Evolutionary conservation across 1,140 invertebrate species (phyloP).

Genomic region (Calliopsis andreniformis): DNA sequence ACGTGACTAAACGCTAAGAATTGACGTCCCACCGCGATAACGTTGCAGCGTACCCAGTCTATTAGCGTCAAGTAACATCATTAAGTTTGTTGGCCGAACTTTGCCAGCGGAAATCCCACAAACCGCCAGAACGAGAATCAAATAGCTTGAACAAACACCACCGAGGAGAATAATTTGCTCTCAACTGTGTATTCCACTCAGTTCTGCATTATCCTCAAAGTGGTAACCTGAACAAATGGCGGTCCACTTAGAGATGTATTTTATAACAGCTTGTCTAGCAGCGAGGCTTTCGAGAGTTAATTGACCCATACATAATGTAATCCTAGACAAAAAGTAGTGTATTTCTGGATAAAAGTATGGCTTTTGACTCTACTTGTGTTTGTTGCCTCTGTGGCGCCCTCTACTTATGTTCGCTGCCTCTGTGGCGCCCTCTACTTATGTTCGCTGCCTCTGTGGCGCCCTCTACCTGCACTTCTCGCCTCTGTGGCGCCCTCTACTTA

Average conservation of each 20-base stretch:
- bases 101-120: neutral
- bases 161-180: neutral
- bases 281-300: slow-evolving; percentile 6
- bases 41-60: neutral
- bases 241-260: slow-evolving; percentile 1
- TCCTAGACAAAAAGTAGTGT: neutral
- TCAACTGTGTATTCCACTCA: neutral
- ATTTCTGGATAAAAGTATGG: slow-evolving; percentile 14
- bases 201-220: neutral
- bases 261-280: too few species aligned
- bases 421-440: too few species aligned
- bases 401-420: too few species aligned
- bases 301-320: neutral
- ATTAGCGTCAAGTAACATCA: too few species aligned
- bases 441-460: too few species aligned
- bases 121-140: neutral
- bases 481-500: too few species aligned
- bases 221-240: neutral
- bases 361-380: too few species aligned
- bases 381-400: too few species aligned
- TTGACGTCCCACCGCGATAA: too few species aligned
- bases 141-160: neutral
- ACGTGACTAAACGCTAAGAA: too few species aligned
- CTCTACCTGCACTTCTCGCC: too few species aligned
- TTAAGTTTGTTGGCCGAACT: neutral